phyloP scores from a whole-genome alignment of 2,797 vertebrate species.

The Sebastes kiyomatsui region DNA sequence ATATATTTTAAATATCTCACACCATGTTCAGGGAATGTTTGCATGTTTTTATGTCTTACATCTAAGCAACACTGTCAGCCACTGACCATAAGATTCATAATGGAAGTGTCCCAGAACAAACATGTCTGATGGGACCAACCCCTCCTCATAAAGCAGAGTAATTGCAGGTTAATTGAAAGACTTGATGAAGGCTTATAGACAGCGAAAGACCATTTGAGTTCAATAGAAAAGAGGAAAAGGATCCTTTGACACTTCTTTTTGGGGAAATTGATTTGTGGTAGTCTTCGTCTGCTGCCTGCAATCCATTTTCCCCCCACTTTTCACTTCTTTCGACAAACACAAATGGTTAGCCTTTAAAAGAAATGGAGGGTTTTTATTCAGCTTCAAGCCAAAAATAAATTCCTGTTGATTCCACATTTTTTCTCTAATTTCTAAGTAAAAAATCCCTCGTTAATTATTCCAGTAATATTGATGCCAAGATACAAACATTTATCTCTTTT shows the following conservation, averaged over 20 bases:
- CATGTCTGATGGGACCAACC: constrained; percentile 50
- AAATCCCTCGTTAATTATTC: background rate
- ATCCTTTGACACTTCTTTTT: background rate
- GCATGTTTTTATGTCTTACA: constrained; percentile 14
- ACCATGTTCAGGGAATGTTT: constrained; percentile 6
- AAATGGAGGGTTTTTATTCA: background rate
- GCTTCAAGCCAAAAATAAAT: background rate
- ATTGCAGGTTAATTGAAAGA: constrained; percentile 51
- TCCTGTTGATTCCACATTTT: background rate
- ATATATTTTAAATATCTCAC: constrained; percentile 17
- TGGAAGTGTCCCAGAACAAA: constrained; percentile 50
- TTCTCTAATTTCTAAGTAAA: background rate
- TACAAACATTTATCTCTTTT: background rate
- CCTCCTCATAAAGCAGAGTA: constrained; percentile 35
- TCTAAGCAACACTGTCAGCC: constrained; percentile 37
- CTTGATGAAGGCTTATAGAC: constrained; percentile 4
- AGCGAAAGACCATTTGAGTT: constrained; percentile 16
- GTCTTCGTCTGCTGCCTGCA: background rate
- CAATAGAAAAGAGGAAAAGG: background rate
- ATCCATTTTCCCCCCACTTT: background rate
- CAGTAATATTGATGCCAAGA: background rate
- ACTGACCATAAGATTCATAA: constrained; percentile 38
- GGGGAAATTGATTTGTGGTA: constrained; percentile 1
- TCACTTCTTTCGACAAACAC: background rate
- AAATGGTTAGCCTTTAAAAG: background rate